Percentiles rank a stretch among this genome's conserved stretches.
phyloP scores from a whole-genome alignment of 2,797 vertebrate species.

The Zenarchopterus dispar region DNA sequence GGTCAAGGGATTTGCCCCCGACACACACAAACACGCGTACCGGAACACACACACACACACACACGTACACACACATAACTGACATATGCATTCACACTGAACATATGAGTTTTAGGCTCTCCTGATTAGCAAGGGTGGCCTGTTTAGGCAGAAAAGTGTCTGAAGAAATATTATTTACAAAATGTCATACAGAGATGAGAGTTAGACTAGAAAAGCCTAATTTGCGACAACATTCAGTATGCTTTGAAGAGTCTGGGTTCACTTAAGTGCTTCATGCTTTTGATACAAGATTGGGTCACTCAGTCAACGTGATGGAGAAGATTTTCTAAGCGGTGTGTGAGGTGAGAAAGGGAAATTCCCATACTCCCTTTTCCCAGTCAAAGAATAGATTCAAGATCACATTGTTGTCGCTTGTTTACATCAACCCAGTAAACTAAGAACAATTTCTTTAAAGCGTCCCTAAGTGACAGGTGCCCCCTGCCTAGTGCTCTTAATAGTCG shows the following conservation, averaged over 20 bases:
- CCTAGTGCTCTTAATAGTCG: constrained; percentile 66
- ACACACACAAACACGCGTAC: constrained; percentile 21
- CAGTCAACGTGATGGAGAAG: constrained; percentile 35
- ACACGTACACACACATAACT: constrained; percentile 13
- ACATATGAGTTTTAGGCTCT: constrained; percentile 29
- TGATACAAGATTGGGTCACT: constrained; percentile 38
- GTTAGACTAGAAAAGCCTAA: no score
- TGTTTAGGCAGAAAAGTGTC: constrained; percentile 38
- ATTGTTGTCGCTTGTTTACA: constrained; percentile 66
- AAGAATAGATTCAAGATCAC: constrained; percentile 61
- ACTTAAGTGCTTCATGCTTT: constrained; percentile 23
- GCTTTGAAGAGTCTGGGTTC: constrained; percentile 24
- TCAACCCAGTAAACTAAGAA: constrained; percentile 47
- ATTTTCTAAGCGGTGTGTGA: constrained; percentile 36
- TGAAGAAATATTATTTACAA: constrained; percentile 20
- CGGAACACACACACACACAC: constrained; percentile 19
- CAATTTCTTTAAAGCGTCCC: constrained; percentile 38
- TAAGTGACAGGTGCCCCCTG: constrained; percentile 67
- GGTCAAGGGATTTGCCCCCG: constrained; percentile 74
- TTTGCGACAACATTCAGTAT: constrained; percentile 30
- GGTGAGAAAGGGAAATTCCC: constrained; percentile 54
- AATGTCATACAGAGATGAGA: constrained; percentile 3
- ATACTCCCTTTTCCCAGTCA: constrained; percentile 46
- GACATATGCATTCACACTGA: constrained; percentile 19
- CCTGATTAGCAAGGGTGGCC: constrained; percentile 40